Percentiles rank a stretch among this genome's conserved stretches.
phyloP scores from a whole-genome alignment of 53 echinoderm and acorn worm genomes.

The Echinarachnius parma region DNA sequence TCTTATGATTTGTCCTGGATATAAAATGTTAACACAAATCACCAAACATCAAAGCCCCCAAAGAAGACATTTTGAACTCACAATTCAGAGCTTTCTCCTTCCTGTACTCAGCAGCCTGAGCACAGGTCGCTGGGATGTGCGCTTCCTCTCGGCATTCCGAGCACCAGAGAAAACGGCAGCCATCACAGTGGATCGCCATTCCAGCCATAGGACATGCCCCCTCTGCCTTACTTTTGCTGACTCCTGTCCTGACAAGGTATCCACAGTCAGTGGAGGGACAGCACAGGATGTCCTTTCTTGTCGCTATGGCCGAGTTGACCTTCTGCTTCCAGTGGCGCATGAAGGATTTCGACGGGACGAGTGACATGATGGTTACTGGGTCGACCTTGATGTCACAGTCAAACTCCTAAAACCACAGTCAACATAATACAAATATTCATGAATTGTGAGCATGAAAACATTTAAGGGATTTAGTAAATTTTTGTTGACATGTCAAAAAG shows the following conservation, averaged over 20 bases:
- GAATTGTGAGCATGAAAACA: too few species aligned
- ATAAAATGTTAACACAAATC: too few species aligned
- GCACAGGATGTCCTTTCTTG: constrained; percentile 44
- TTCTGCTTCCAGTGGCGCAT: constrained; percentile 40
- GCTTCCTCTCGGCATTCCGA: constrained; percentile 61
- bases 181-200: constrained; percentile 56
- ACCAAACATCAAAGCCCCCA: too few species aligned
- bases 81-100: background rate
- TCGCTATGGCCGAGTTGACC: constrained; percentile 51
- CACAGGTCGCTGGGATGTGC: constrained; percentile 80
- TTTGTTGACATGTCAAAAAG: too few species aligned
- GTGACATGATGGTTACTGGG: constrained; percentile 54
- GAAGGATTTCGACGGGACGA: constrained; percentile 52
- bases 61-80: too few species aligned
- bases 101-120: constrained; percentile 64
- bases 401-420: constrained; percentile 42
- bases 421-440: too few species aligned
- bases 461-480: too few species aligned
- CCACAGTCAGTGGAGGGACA: constrained; percentile 70
- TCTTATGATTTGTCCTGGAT: too few species aligned
- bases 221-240: too few species aligned
- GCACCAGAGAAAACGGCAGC: constrained; percentile 84
- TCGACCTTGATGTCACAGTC: constrained; percentile 63
- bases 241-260: constrained; percentile 48
- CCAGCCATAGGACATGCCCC: too few species aligned